A percentile compares a stretch with the other conserved stretches of the same genome.
Evolutionary conservation across 2,797 vertebrate genomes (phyloP).

Genomic region (Austrolebias charrua): DNA sequence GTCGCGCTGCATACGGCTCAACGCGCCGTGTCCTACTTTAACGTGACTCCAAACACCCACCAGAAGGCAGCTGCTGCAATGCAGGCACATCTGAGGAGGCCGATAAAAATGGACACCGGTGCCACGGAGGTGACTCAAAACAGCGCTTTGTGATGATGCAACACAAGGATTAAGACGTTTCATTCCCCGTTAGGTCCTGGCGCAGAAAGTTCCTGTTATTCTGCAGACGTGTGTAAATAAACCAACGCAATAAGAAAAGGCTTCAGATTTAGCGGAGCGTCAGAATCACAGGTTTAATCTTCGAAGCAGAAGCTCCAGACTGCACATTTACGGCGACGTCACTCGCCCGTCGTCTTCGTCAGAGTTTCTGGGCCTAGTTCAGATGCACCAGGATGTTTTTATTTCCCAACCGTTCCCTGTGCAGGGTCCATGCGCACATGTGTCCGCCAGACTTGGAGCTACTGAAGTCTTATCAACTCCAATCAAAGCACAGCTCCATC

Average conservation of each 20-base stretch:
- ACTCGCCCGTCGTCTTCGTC: constrained; percentile 17
- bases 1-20: constrained; percentile 30
- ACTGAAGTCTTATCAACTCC: constrained; percentile 13
- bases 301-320: constrained; percentile 1
- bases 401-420: constrained; percentile 23
- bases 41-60: constrained; percentile 55
- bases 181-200: constrained; percentile 30
- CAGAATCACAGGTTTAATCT: constrained; percentile 17
- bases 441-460: constrained; percentile 47
- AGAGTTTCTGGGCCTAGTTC: neutral
- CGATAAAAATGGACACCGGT: constrained; percentile 26
- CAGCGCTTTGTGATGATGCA: constrained; percentile 12
- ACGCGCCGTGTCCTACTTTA: constrained; percentile 61
- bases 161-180: constrained; percentile 30
- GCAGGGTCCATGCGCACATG: constrained; percentile 36
- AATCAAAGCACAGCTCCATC: constrained; percentile 27
- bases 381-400: constrained; percentile 27
- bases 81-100: constrained; percentile 49
- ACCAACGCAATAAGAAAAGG: neutral
- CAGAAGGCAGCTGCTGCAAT: constrained; percentile 61
- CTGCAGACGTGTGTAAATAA: constrained; percentile 6
- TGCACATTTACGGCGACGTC: constrained; percentile 9
- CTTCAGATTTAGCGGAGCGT: constrained; percentile 29
- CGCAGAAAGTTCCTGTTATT: constrained; percentile 19
- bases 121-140: constrained; percentile 23